These are phyloP conservation scores for Taenioides sp. DNA, from an alignment of 2,797 vertebrate genomes.

Conservation along the genomic window DNA sequence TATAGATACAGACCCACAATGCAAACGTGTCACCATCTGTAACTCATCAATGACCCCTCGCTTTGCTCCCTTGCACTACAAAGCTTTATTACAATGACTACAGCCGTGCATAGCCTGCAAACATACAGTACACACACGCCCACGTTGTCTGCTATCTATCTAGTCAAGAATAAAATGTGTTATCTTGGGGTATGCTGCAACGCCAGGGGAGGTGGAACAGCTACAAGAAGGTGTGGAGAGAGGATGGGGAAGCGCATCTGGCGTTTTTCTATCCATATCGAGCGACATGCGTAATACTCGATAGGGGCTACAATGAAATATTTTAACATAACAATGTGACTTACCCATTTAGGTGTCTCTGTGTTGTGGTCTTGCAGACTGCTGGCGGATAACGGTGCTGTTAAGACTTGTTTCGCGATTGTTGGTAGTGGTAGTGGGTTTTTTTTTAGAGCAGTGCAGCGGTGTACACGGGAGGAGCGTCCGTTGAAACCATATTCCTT, in stretches of 20 bases:
- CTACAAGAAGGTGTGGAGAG: constrained; percentile 5
- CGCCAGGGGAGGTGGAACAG: constrained; percentile 21
- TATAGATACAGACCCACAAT: constrained; percentile 41
- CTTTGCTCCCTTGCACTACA: constrained; percentile 24
- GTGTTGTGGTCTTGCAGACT: constrained; percentile 51
- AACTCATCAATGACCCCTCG: constrained; percentile 65
- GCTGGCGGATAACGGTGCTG: constrained; percentile 28
- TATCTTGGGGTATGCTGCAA: constrained; percentile 16
- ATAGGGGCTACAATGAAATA: constrained; percentile 27
- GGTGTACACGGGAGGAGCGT: constrained; percentile 69
- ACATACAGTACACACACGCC: constrained; percentile 25
- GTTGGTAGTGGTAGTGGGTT: constrained; percentile 19
- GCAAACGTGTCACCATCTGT: constrained; percentile 81
- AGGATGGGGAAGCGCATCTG: constrained; percentile 57
- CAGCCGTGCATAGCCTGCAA: not conserved
- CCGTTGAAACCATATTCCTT: constrained; percentile 74
- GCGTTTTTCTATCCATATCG: constrained; percentile 53
- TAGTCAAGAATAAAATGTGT: constrained; percentile 19
- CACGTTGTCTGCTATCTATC: constrained; percentile 42
- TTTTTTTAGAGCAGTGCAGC: constrained; percentile 49
- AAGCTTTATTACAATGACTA: not conserved
- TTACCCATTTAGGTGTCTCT: constrained; percentile 76
- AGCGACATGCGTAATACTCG: constrained; percentile 57
- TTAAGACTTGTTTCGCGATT: not conserved
- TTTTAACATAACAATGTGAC: constrained; percentile 18